These are phyloP conservation scores for Drosophila peninsularis DNA, from an alignment of 2,888 invertebrate genomes.

Conservation along the genomic window DNA sequence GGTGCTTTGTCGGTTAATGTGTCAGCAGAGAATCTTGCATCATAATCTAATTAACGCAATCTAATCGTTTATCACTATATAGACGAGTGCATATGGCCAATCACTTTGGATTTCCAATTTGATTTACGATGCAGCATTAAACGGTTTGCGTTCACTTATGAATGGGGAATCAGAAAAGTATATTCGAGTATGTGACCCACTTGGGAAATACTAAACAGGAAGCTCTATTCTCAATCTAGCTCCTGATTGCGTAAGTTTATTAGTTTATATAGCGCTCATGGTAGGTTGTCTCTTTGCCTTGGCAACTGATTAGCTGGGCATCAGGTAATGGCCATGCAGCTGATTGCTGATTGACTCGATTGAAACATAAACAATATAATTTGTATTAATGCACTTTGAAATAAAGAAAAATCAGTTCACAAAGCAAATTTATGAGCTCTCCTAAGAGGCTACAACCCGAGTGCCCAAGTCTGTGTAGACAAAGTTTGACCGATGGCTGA, in stretches of 20 bases:
- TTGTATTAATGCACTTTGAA: not conserved
- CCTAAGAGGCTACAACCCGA: too few relatives aligned
- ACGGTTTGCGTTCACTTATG: not conserved
- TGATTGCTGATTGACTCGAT: not conserved
- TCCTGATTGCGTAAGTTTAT: not conserved
- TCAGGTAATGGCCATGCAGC: not conserved
- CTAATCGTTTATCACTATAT: slow-evolving; percentile 26
- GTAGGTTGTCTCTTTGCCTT: not conserved
- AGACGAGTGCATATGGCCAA: slow-evolving; percentile 13
- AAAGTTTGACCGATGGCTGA: too few relatives aligned
- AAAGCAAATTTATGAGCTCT: not conserved
- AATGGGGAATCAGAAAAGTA: slow-evolving; percentile 23
- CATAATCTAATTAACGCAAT: slow-evolving; percentile 24
- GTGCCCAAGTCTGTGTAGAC: too few relatives aligned
- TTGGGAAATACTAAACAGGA: not conserved
- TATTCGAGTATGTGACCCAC: not conserved
- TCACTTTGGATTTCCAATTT: slow-evolving; percentile 34
- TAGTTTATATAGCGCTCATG: not conserved
- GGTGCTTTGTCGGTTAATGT: not conserved
- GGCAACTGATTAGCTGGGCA: not conserved
- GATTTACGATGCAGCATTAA: slow-evolving; percentile 37
- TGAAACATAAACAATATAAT: not conserved
- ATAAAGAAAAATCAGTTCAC: not conserved
- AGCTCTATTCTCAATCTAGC: not conserved
- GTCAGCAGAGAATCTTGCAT: slow-evolving; percentile 11